Conservation (phyloP, 1,140 invertebrate species). For the Musca domestica region DNA sequence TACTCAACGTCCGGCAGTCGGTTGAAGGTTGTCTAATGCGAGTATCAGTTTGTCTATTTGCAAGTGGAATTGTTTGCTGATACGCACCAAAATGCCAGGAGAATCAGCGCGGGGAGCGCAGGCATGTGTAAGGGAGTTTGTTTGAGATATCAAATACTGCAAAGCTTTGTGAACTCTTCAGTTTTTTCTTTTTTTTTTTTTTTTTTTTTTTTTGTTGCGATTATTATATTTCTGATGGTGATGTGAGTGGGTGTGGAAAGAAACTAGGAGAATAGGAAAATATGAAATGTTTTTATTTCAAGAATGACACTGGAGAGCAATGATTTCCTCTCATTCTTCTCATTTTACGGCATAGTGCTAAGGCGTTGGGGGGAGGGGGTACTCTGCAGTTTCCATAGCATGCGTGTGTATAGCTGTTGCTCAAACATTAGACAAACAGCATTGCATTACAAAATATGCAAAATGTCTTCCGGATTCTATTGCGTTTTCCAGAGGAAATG, state of each 20-base stretch:
- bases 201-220: background rate
- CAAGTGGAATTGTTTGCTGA: background rate
- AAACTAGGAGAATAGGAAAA: background rate
- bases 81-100: too few relatives aligned
- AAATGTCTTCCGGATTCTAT: constrained; percentile 15
- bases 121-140: background rate
- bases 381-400: background rate
- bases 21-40: constrained; percentile 4
- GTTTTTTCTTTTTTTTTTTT: background rate
- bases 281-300: constrained; percentile 13
- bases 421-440: background rate
- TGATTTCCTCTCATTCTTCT: background rate
- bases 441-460: constrained; percentile 1
- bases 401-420: background rate
- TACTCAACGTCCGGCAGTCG: background rate
- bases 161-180: too few relatives aligned
- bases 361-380: background rate
- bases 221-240: background rate
- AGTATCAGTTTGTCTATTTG: background rate
- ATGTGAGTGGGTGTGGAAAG: background rate
- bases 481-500: too few relatives aligned
- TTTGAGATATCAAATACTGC: constrained; percentile 10
- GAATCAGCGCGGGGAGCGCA: too few relatives aligned
- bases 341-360: too few relatives aligned
- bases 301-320: background rate